Evolutionary conservation across 1,140 invertebrate genomes (phyloP), one percentile per base, ranked within the genome.

Genomic region (Drosophila ananassae): DNA sequence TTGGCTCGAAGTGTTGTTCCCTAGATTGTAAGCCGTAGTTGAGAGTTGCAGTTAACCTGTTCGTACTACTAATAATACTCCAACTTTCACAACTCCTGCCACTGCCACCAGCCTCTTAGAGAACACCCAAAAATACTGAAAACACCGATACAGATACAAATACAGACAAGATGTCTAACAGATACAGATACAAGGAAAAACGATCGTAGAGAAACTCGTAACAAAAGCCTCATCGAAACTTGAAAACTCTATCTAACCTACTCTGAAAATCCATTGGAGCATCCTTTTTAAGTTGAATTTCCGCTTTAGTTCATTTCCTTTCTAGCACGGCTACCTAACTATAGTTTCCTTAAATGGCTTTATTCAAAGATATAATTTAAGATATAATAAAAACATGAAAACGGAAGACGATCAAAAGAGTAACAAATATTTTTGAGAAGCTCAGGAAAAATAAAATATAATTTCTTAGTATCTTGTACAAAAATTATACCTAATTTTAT

Each of bases 41-140:
- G 28, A 82, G 67, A 66, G 79, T 82, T 77, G 61, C 68, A 57
- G 61, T 77, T 73, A 44, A 60, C 50, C 63, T 76, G 50, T 74
- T 63, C 50, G 39, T 71, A 64, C 46, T 55, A 61, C 32, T 50
- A 39, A 30, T 52, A 55, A 41, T 66, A 57, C 55, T 77, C 74
- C 46, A 62, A 68, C 60, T 62, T 73, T 55, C 53, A 73, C 46
- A 22, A 72, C 67, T 68, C 46, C 54, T 69, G 68, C 57, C 51
- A 53, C 54, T 37, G 34, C 12, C 34, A 37, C 34, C 52, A 76
- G 4, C 62, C 66, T 51, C 64, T 3, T 67, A 67, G 63, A 34
- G 63, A 28, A 30, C 25, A 46, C 56, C 32, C 34, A 66, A 60
- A 25, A n/a, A 32, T 24, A 77, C 50, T 12, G 10, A 37, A 62